These are phyloP conservation scores for Muntiacus reevesi DNA, from an alignment of 2,113 vertebrate genomes.

Conservation along the genomic window DNA sequence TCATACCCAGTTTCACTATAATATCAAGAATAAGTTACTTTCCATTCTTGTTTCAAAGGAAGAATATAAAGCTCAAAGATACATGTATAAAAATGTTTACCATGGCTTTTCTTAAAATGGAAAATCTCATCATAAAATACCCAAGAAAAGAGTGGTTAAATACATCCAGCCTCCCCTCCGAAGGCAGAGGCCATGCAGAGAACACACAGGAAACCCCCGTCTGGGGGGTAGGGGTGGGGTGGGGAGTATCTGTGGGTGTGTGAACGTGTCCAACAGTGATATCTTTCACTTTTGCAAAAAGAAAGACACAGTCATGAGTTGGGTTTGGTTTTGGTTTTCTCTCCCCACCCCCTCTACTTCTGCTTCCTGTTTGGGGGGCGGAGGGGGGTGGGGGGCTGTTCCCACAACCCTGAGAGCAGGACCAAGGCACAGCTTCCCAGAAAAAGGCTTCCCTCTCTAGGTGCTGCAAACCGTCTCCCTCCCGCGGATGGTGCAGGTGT, in stretches of 20 bases:
- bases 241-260: not conserved
- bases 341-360: not conserved
- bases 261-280: not conserved
- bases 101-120: not conserved
- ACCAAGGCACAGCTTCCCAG: not conserved
- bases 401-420: not conserved
- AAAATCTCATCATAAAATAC: not conserved
- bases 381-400: not conserved
- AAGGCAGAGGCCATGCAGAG: not conserved
- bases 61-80: not conserved
- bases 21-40: not conserved
- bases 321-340: not conserved
- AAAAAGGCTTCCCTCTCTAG: not conserved
- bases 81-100: not conserved
- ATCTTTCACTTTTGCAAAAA: not conserved
- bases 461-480: not conserved
- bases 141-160: not conserved
- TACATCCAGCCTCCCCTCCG: not conserved
- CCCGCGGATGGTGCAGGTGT: fast-evolving
- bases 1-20: not conserved
- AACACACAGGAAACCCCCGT: not conserved
- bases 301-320: not conserved
- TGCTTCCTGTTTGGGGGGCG: not conserved
- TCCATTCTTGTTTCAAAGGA: not conserved
- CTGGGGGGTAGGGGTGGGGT: not conserved